Evolutionary conservation across 1,140 invertebrate species (phyloP), one percentile per base, ranked within the genome.

Genomic region (Trichonephila clavipes): DNA sequence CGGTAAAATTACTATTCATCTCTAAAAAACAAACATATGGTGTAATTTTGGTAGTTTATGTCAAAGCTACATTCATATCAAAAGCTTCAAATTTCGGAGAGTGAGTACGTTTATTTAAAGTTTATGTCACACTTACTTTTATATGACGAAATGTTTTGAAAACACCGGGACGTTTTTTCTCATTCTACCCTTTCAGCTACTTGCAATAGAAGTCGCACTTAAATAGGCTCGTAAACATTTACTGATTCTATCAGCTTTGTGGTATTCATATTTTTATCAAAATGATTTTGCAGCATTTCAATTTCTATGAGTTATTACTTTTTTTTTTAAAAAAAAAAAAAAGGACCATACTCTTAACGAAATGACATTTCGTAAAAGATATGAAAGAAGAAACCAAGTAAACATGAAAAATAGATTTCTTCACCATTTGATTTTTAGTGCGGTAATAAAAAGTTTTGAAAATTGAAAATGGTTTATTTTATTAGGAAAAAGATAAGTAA

Each of bases 341-440:
- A 72, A 10, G 34, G 24, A 7, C 69, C 69, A 34, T 72, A 72
- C 69, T n/a, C n/a, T n/a, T n/a, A n/a, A n/a, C n/a, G n/a, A n/a
- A n/a, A n/a, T n/a, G n/a, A n/a, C n/a, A n/a, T n/a, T n/a, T 72
- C 69, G 69, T 72, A 72, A 72, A 34, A 72, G 69, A 72, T 72
- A 12, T 4, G 2, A 72, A 72, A 72, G 69, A 72, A 34, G 69
- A 72, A 72, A 72, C n/a, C 69, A 24, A 72, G 69, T 72, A 28
- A 12, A 28, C 24, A 72, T 16, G 28, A 72, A 34, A 34, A 34
- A 14, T 12, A 72, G 16, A n/a, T 14, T 62, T 10, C 18, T 62
- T 16, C 28, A 72, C 69, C 69, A 34, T 72, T 72, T 72, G 69
- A 34, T 72, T 72, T 72, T 72, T 72, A 72, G n/a, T 72, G 24